Evolutionary conservation across 2,888 invertebrate species (phyloP), one percentile per base, ranked within the genome.

Genomic region (Poecilobothrus nobilitatus): DNA sequence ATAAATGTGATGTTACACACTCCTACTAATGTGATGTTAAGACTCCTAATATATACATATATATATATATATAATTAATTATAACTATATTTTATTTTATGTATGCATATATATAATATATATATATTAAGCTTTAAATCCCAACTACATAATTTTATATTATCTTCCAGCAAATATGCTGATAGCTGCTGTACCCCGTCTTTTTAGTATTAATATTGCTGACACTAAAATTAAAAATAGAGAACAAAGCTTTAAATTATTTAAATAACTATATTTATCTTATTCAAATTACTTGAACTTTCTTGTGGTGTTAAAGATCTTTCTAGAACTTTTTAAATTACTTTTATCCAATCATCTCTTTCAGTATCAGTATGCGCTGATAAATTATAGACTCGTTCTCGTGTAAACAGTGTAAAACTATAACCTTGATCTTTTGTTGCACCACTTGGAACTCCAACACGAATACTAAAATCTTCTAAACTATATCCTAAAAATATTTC

Each of bases 361-460:
- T 94, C 94, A 65, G 89, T 88, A 74, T 91, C 89, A 1, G 87
- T 87, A 73, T 88, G 87, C 20, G 94, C 91, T 1, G 91, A 91
- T 69, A 93, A 82, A 76, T 91, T 88, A 80, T 88, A 93, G 63
- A 86, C 87, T 68, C 92, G 82, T 70, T 91, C 91, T 0, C 92
- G 94, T 0, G 94, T 94, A 72, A 88, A 88, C 66, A 94, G 84
- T 65, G 92, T 91, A 83, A 95, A 94, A 53, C 91, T 88, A 77
- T 89, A 92, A 1, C 91, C 88, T 75, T 91, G 89, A 72, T 91
- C 91, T 74, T 89, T 89, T 18, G 53, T 53, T 72, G 89, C 89
- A 68, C 88, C 88, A 0, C 84, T 83, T 2, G 87, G 85, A 18
- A 87, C 87, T 27, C 90, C 90, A 65, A 88, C 86, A 74, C 88